Evolutionary conservation across 1,140 invertebrate species (phyloP).

Genomic region (Grapholita molesta): DNA sequence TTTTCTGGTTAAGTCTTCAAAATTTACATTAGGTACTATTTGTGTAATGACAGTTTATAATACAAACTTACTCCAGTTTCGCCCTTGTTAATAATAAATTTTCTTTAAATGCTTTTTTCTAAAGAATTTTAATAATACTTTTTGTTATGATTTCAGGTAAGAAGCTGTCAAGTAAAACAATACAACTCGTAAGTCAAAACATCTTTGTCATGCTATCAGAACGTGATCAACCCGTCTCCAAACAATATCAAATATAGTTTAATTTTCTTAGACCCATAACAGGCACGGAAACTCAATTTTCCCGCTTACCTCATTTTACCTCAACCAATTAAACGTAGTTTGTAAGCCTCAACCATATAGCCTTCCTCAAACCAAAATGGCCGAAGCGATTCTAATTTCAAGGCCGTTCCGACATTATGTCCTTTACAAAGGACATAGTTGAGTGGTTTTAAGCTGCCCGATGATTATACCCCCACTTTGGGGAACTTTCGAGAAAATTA

Average conservation of each 20-base stretch:
- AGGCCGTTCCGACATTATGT: neutral
- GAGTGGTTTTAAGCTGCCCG: slow-evolving; percentile 2
- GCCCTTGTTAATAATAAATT: too few species aligned
- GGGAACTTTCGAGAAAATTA: slow-evolving; percentile 9
- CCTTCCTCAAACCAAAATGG: neutral
- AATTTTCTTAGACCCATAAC: neutral
- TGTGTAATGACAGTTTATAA: too few species aligned
- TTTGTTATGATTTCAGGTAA: neutral
- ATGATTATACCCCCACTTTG: neutral
- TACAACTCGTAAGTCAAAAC: neutral
- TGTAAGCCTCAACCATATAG: neutral
- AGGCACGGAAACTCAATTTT: slow-evolving; percentile 9
- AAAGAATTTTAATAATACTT: neutral
- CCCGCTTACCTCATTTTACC: neutral
- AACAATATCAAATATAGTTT: slow-evolving; percentile 5
- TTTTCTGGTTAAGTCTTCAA: too few species aligned
- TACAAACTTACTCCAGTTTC: too few species aligned
- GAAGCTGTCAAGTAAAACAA: neutral
- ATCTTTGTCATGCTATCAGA: neutral
- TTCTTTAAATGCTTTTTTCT: too few species aligned
- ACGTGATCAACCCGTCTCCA: neutral
- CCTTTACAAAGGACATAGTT: neutral
- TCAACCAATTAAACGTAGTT: slow-evolving; percentile 4
- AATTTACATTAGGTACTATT: too few species aligned
- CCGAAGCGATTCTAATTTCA: neutral